phyloP scores from a whole-genome alignment of 92 coral and sea anemone species.

The Porites evermanni region DNA sequence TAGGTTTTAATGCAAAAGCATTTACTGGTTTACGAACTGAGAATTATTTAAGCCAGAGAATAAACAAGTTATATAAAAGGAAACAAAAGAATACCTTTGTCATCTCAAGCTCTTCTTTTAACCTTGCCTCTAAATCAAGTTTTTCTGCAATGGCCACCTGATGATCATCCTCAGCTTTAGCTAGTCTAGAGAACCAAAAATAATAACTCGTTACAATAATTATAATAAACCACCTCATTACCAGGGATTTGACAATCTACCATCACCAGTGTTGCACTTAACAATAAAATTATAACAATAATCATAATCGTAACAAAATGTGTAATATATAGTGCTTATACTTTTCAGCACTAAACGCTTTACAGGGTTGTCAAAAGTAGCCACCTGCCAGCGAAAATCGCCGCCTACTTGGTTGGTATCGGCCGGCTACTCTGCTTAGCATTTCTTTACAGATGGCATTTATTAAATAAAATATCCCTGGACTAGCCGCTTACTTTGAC shows the following conservation, averaged over 20 bases:
- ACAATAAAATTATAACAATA: too few species aligned
- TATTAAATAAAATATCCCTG: too few species aligned
- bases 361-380: too few species aligned
- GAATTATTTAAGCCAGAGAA: not conserved
- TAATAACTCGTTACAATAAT: too few species aligned
- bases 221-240: not conserved
- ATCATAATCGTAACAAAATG: too few species aligned
- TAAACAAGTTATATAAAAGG: not conserved
- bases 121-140: slow-evolving; percentile 82
- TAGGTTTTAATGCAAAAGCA: not conserved
- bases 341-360: too few species aligned
- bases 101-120: slow-evolving; percentile 80
- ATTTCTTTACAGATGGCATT: too few species aligned
- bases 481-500: too few species aligned
- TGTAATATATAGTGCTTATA: too few species aligned
- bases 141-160: slow-evolving; percentile 89
- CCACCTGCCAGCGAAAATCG: too few species aligned
- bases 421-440: too few species aligned
- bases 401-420: too few species aligned
- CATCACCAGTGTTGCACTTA: not conserved
- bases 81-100: slow-evolving; percentile 71
- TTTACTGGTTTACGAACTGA: not conserved
- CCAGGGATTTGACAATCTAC: not conserved
- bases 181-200: slow-evolving; percentile 55
- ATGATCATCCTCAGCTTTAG: slow-evolving; percentile 87